phyloP scores from a whole-genome alignment of 2,797 vertebrate species.

The Podargus strigoides region DNA sequence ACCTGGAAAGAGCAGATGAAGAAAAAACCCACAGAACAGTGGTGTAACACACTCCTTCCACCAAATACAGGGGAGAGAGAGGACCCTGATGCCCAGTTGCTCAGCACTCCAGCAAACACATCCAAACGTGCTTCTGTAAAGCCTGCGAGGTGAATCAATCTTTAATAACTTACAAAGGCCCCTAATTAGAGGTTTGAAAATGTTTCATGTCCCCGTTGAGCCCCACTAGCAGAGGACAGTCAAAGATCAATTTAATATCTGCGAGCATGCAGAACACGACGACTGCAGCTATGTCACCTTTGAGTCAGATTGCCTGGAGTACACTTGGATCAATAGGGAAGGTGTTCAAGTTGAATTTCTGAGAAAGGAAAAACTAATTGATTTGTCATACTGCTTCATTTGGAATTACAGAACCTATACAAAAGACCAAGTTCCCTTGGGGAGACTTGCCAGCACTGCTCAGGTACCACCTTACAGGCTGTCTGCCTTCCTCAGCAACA shows the following conservation, averaged over 20 bases:
- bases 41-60: not conserved
- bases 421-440: not conserved
- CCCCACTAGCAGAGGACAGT: not conserved
- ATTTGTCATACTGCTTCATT: not conserved
- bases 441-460: not conserved
- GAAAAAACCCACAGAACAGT: accelerated
- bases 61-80: not conserved
- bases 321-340: not conserved
- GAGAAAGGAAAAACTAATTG: not conserved
- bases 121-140: not conserved
- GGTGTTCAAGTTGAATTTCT: not conserved
- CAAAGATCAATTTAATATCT: not conserved
- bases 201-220: not conserved
- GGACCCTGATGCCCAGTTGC: not conserved
- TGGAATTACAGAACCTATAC: not conserved
- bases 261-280: not conserved
- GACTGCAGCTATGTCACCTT: not conserved
- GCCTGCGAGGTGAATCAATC: not conserved
- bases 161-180: not conserved
- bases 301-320: not conserved
- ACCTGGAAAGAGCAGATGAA: not conserved
- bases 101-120: not conserved
- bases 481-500: not conserved
- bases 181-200: not conserved
- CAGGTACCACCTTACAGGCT: not conserved